Evolutionary conservation across 2,797 vertebrate genomes (phyloP).

Genomic region (Characodon lateralis): DNA sequence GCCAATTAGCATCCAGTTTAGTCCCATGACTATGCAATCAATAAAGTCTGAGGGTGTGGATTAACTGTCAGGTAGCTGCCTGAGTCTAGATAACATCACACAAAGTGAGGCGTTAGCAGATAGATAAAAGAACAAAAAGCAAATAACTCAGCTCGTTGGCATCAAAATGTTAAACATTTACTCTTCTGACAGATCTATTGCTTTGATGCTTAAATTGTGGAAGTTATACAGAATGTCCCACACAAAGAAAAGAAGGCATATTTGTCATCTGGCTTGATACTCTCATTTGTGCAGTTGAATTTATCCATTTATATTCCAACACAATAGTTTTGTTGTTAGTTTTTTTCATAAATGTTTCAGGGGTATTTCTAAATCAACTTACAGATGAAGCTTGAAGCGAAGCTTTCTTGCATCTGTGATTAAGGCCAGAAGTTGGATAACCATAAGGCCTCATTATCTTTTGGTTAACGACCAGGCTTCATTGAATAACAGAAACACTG

Average conservation of each 20-base stretch:
- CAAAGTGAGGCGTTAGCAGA: slow-evolving; percentile 10
- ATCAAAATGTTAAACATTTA: slow-evolving; percentile 3
- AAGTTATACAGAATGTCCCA: not conserved
- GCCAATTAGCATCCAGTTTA: slow-evolving; percentile 57
- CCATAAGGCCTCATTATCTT: not conserved
- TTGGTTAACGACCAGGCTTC: not conserved
- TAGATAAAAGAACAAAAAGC: slow-evolving; percentile 9
- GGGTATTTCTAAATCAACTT: not conserved
- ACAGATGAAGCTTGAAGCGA: not conserved
- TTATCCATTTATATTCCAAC: not conserved
- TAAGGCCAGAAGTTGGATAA: not conserved
- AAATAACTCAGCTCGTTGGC: slow-evolving; percentile 13
- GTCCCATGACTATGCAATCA: slow-evolving; percentile 61
- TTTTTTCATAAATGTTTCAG: not conserved
- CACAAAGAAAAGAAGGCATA: not conserved
- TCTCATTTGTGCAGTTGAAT: not conserved
- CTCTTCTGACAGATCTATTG: not conserved
- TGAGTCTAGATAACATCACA: slow-evolving; percentile 33
- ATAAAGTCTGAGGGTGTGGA: slow-evolving; percentile 48
- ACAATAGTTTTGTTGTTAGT: not conserved
- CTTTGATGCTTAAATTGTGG: not conserved
- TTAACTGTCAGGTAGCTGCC: slow-evolving; percentile 54
- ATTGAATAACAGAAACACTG: not conserved
- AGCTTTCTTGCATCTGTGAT: not conserved
- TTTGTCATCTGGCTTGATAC: not conserved